Conservation (phyloP, 2,888 invertebrate species). For the Plebejus melissa region DNA sequence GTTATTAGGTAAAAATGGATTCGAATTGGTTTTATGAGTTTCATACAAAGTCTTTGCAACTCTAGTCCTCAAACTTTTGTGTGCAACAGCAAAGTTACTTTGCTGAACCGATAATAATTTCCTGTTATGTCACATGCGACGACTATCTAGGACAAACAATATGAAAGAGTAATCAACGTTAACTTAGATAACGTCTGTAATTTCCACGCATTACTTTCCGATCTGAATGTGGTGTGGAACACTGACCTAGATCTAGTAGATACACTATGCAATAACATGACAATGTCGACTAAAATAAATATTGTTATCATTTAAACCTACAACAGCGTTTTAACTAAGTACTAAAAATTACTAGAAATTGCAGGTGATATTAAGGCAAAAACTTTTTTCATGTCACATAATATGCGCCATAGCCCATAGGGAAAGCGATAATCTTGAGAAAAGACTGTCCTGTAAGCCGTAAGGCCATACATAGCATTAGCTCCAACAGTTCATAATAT, state of each 20-base stretch:
- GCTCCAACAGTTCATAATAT: too few species aligned
- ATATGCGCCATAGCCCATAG: too few species aligned
- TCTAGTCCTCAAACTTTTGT: slow-evolving; percentile 21
- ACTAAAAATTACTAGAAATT: neutral
- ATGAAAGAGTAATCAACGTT: slow-evolving; percentile 30
- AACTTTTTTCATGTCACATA: too few species aligned
- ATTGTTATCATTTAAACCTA: neutral
- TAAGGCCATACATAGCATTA: too few species aligned
- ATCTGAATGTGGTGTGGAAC: slow-evolving; percentile 46
- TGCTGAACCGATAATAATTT: neutral
- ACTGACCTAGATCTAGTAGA: slow-evolving; percentile 52
- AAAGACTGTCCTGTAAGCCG: too few species aligned
- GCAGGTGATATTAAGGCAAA: too few species aligned
- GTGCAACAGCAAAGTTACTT: neutral
- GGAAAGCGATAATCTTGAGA: too few species aligned
- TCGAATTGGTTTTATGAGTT: neutral
- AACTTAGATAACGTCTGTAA: slow-evolving; percentile 30
- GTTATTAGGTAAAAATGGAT: neutral
- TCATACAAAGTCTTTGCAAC: neutral
- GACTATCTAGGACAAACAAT: slow-evolving; percentile 20
- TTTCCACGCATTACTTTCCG: slow-evolving; percentile 34
- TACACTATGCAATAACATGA: slow-evolving; percentile 58
- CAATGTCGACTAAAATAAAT: slow-evolving; percentile 41
- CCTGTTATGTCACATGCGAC: slow-evolving; percentile 1
- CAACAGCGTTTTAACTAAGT: neutral